These are phyloP conservation scores for Maniola hyperantus DNA, from an alignment of 2,888 invertebrate genomes.

Conservation along the genomic window DNA sequence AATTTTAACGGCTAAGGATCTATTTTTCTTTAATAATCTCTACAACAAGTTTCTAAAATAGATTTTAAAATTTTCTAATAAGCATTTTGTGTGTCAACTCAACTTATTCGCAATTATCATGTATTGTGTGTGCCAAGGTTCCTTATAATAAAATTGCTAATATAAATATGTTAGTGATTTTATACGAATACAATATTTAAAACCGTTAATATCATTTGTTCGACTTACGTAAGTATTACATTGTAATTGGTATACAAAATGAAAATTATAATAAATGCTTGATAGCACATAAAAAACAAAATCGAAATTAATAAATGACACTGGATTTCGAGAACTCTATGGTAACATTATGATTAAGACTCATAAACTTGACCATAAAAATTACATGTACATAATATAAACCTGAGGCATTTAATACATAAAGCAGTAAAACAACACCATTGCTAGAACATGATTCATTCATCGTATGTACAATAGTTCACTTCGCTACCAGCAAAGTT, in stretches of 20 bases:
- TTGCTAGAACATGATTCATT: constrained; percentile 23
- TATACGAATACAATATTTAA: constrained; percentile 24
- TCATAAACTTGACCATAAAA: constrained; percentile 55
- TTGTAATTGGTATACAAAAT: constrained; percentile 12
- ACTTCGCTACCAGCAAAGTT: constrained; percentile 21
- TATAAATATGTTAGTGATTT: constrained; percentile 34
- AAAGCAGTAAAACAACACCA: constrained; percentile 28
- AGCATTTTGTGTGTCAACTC: constrained; percentile 31
- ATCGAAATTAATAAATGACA: constrained; percentile 34
- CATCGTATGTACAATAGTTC: constrained; percentile 32
- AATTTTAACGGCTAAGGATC: constrained; percentile 21
- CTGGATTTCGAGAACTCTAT: constrained; percentile 44
- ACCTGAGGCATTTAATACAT: constrained; percentile 30
- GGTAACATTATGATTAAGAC: constrained; percentile 60
- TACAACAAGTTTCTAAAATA: constrained; percentile 23
- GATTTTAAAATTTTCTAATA: constrained; percentile 17
- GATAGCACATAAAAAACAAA: constrained; percentile 24
- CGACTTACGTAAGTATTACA: constrained; percentile 21
- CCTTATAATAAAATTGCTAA: constrained; percentile 33
- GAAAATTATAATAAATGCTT: constrained; percentile 33
- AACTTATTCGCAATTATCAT: constrained; percentile 18
- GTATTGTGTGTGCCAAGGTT: constrained; percentile 25
- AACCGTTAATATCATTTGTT: constrained; percentile 31
- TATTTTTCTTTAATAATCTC: constrained; percentile 23
- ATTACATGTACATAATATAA: constrained; percentile 72